A percentile compares a stretch with the other conserved stretches of the same genome.
phyloP scores from a whole-genome alignment of 2,113 vertebrate species.

The Apistogramma diplotaenia region DNA sequence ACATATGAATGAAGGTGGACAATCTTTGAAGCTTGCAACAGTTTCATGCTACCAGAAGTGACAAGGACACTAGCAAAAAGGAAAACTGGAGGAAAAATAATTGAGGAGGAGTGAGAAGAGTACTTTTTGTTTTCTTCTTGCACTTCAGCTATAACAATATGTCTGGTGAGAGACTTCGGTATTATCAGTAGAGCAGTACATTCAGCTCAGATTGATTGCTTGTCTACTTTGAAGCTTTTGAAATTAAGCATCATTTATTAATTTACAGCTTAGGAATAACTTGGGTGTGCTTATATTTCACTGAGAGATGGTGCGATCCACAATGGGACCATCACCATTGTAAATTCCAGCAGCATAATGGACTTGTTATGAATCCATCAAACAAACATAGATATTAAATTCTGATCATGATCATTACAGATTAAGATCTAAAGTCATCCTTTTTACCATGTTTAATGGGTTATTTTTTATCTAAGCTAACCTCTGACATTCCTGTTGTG shows the following conservation, averaged over 20 bases:
- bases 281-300: not conserved
- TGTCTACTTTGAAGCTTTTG: not conserved
- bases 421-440: not conserved
- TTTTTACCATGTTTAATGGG: not conserved
- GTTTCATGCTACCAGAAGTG: too few relatives aligned
- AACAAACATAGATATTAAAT: not conserved
- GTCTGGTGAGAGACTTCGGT: not conserved
- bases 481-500: not conserved
- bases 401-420: not conserved
- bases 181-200: constrained; percentile 20
- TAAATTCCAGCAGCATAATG: not conserved
- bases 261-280: constrained; percentile 31
- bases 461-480: not conserved
- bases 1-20: not conserved
- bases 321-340: not conserved
- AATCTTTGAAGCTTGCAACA: too few relatives aligned
- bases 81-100: too few relatives aligned
- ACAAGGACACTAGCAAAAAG: too few relatives aligned
- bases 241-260: constrained; percentile 32
- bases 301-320: not conserved
- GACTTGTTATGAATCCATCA: not conserved
- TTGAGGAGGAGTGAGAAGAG: too few relatives aligned
- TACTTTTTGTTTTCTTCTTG: not conserved
- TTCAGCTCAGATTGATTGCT: not conserved
- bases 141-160: not conserved